Percentiles rank a stretch among this genome's conserved stretches.
Conservation (phyloP, 1,140 invertebrate genomes). For the Cherax destructor region DNA sequence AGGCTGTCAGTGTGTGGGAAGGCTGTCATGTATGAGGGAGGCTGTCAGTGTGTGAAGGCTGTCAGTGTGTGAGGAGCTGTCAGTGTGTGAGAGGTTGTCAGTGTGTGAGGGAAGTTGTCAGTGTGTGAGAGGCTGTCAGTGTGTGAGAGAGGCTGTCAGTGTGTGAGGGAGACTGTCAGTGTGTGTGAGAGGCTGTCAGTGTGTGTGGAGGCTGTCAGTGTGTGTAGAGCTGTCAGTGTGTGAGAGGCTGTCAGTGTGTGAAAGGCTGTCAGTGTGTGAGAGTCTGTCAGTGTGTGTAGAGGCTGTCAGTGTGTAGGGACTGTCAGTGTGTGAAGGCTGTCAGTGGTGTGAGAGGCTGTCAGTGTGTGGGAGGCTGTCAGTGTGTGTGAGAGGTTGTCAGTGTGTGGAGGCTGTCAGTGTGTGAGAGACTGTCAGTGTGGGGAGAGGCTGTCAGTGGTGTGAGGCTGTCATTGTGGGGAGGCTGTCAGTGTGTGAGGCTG, state of each 20-base stretch:
- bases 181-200: no score
- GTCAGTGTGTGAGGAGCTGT: no score
- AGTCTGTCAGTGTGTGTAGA: not conserved
- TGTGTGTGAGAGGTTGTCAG: not conserved
- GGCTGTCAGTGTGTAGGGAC: not conserved
- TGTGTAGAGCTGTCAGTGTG: not conserved
- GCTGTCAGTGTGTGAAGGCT: no score
- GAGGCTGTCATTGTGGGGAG: not conserved
- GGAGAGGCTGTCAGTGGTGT: not conserved
- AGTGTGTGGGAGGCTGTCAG: conserved; percentile 72
- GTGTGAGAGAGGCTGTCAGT: not conserved
- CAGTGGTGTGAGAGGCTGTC: no score
- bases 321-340: no score
- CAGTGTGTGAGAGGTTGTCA: no score
- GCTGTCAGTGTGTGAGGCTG: not conserved
- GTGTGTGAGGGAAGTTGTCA: no score
- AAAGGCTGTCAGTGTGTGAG: no score
- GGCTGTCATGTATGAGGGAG: not conserved
- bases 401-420: not conserved
- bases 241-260: not conserved
- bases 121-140: not conserved
- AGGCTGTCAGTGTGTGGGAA: no score
- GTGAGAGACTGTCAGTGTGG: not conserved
- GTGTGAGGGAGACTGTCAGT: not conserved
- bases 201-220: no score